Evolutionary conservation across 2,888 invertebrate genomes (phyloP).

Genomic region (Rugalucina vietnamica): DNA sequence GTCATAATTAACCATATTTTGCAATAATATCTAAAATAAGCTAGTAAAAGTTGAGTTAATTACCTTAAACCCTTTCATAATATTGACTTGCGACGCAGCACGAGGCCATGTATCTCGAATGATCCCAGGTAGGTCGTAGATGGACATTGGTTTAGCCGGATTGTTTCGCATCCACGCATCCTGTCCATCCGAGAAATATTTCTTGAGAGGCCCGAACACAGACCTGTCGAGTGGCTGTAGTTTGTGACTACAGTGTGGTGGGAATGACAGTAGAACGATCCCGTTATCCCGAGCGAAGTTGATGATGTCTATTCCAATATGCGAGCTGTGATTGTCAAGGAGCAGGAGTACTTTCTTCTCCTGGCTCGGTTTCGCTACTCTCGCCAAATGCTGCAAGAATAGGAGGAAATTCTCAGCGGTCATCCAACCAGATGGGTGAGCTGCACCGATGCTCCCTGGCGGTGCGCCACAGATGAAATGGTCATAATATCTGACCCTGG

Average conservation of each 20-base stretch:
- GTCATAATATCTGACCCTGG: constrained; percentile 32
- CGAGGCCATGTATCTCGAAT: constrained; percentile 49
- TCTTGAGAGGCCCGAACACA: constrained; percentile 83
- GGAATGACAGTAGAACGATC: constrained; percentile 82
- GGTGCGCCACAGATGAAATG: constrained; percentile 36
- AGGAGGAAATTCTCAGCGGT: constrained; percentile 66
- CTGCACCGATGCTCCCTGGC: constrained; percentile 31
- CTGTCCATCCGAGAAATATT: constrained; percentile 67
- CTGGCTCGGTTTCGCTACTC: constrained; percentile 66
- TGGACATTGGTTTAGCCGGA: constrained; percentile 78
- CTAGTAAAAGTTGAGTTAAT: no score
- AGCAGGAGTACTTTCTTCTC: constrained; percentile 71
- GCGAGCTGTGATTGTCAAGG: constrained; percentile 77
- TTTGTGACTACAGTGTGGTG: constrained; percentile 72
- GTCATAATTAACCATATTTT: no score
- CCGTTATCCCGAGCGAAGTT: constrained; percentile 79
- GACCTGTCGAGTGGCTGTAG: constrained; percentile 84
- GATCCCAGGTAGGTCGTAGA: constrained; percentile 42
- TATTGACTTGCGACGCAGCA: constrained; percentile 45
- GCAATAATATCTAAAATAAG: no score
- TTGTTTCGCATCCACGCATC: constrained; percentile 73
- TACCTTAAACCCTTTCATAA: constrained; percentile 53
- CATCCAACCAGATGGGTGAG: constrained; percentile 76
- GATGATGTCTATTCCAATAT: constrained; percentile 61
- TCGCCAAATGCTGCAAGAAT: constrained; percentile 75